Base-by-base conservation (phyloP, 2,888 invertebrate genomes). In the Coenonympha arcania region DNA sequence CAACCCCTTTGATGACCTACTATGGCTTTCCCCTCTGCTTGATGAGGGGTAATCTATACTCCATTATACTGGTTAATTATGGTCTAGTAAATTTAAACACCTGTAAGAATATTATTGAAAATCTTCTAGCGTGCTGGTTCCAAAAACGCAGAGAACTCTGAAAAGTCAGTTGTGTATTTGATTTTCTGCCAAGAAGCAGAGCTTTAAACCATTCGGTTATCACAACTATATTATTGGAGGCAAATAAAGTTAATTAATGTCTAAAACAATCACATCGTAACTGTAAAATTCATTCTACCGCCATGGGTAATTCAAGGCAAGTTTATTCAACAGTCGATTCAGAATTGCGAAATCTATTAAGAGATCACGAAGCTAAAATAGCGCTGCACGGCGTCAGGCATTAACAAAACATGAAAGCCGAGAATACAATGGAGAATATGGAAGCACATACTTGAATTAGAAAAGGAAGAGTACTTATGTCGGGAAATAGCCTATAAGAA, bases 331-430 rank as follows among this genome's bases (percentile, higher is more conserved):
- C 63, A 66, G 68, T 66, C 57, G 62, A 68, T 72, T 69, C 65
- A 63, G 67, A 71, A 70, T 65, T 69, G 71, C 67, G 57, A 76
- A 74, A 68, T 69, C 74, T 74, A 78, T 80, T 76, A 76, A 77
- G 75, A 78, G 76, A 79, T 79, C 80, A 79, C 71, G 76, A 75
- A 74, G 75, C 71, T 73, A 71, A 79, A 82, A 80, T 79, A 79
- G 76, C 69, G 59, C 64, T 68, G 68, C 68, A 68, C 62, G 63
- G 65, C 62, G 59, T 61, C 57, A 67, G 66, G 62, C 66, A 69
- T 59, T 66, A 73, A 67, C 68, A 68, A 65, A 71, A 70, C 64
- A 71, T 61, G 66, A 73, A 69, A 61, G 59, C 61, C 61, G 63
- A 65, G 61, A 68, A 71, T 57, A 68, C 73, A 76, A 78, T 75